These are phyloP conservation scores for Falco peregrinus DNA, from an alignment of 2,797 vertebrate genomes.

Conservation along the genomic window DNA sequence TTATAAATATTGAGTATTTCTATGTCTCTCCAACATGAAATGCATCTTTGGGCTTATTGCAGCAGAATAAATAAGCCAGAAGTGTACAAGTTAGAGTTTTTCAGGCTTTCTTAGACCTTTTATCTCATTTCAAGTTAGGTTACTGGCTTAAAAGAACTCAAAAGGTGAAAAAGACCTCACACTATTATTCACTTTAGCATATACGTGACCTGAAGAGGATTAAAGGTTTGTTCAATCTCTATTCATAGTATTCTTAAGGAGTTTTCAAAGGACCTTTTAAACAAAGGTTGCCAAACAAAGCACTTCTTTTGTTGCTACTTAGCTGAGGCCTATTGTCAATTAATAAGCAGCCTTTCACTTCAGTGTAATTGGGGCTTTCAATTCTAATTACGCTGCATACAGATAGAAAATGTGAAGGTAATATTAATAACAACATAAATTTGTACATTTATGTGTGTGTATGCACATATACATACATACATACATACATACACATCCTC, in stretches of 20 bases:
- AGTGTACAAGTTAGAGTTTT: conserved; percentile 31
- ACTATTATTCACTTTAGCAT: conserved; percentile 77
- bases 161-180: conserved; percentile 74
- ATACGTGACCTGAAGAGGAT: conserved; percentile 74
- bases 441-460: background rate
- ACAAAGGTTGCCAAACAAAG: conserved; percentile 79
- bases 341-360: conserved; percentile 70
- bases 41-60: conserved; percentile 3
- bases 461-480: too few relatives aligned
- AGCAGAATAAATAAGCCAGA: background rate
- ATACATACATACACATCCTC: background rate
- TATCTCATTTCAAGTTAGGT: conserved; percentile 67
- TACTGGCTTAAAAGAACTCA: conserved; percentile 66
- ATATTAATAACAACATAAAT: conserved; percentile 15
- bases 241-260: conserved; percentile 73
- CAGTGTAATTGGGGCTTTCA: conserved; percentile 69
- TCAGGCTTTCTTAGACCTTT: conserved; percentile 20
- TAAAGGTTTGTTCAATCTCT: conserved; percentile 65
- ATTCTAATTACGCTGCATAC: conserved; percentile 42
- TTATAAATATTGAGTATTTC: conserved; percentile 39
- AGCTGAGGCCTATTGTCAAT: conserved; percentile 71
- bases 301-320: conserved; percentile 72
- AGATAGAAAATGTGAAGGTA: background rate
- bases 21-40: background rate
- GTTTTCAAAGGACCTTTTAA: conserved; percentile 65